phyloP scores from a whole-genome alignment of 1,140 invertebrate genomes.

The Heliconius melpomene region DNA sequence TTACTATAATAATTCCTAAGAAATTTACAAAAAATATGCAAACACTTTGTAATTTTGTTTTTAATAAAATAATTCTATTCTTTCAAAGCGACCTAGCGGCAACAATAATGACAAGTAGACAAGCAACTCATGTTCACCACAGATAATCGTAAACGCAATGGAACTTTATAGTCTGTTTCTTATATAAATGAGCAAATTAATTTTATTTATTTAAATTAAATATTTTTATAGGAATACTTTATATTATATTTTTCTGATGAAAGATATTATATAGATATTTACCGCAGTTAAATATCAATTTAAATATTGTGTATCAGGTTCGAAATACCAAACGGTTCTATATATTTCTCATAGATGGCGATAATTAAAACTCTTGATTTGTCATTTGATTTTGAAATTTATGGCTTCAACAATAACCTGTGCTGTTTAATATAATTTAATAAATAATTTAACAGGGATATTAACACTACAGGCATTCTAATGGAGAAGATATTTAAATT shows the following conservation, averaged over 20 bases:
- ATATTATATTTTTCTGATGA: no score
- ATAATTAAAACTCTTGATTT: background rate
- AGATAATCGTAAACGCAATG: constrained; percentile 18
- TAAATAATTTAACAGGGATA: no score
- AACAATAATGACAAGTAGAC: constrained; percentile 41
- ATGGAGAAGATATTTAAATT: no score
- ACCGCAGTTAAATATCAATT: background rate
- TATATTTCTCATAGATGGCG: background rate
- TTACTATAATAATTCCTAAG: background rate
- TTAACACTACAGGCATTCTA: no score
- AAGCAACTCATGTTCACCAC: constrained; percentile 43
- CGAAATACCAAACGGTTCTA: background rate
- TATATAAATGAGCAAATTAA: background rate
- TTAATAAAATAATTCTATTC: background rate
- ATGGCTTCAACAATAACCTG: no score
- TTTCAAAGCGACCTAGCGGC: constrained; percentile 26
- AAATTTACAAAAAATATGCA: background rate
- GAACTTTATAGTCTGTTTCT: background rate
- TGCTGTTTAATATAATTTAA: no score
- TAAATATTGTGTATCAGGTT: no score
- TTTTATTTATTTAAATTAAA: background rate
- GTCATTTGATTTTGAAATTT: no score
- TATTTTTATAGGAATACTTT: background rate
- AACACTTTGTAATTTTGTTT: background rate
- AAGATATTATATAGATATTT: background rate